Base-by-base conservation (phyloP, 2,888 invertebrate species). In the Clostera curtula region DNA sequence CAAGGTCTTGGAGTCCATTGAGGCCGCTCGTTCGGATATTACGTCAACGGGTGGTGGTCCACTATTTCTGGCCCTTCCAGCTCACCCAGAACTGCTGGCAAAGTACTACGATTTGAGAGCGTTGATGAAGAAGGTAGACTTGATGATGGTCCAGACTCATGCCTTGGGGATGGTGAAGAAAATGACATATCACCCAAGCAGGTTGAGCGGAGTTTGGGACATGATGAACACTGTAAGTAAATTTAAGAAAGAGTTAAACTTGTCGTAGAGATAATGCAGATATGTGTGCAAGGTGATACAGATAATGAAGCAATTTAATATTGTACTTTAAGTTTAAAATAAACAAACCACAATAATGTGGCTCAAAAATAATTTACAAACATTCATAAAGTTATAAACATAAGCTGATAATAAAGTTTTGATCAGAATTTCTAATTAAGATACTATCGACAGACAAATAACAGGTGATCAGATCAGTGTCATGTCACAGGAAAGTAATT, bases 121-220 rank as follows among this genome's bases (percentile, higher is more conserved):
- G 10, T 62, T 91, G 40, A 74, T 87, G 38, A 91, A 90, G 65
- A 86, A 87, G 40, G 87, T 87, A 19, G 89, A 91, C 50, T 65
- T 88, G 25, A 88, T 91, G 74, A 86, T 90, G 49, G 73, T 91
- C 23, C 85, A 90, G 49, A 91, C 91, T 0, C 88, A 90, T 45
- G 88, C 88, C 24, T 59, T 92, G 66, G 87, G 87, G 0, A 67
- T 85, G 17, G 87, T 88, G 44, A 85, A 86, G 52, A 89, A 89
- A 53, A 88, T 88, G 68, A 90, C 92, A 2, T 92, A 89, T 59
- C 92, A 92, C 57, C 91, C 91, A 1, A 91, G 91, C 50, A 72
- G 92, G 30, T 66, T 92, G 42, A 91, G 91, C 58, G 92, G 92
- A 0, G 62, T 91, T 24, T 90, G 91, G 85, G 92, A 92, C 49